These are phyloP conservation scores for Ptychadena robeensis DNA, from an alignment of 2,797 vertebrate species.

Conservation along the genomic window DNA sequence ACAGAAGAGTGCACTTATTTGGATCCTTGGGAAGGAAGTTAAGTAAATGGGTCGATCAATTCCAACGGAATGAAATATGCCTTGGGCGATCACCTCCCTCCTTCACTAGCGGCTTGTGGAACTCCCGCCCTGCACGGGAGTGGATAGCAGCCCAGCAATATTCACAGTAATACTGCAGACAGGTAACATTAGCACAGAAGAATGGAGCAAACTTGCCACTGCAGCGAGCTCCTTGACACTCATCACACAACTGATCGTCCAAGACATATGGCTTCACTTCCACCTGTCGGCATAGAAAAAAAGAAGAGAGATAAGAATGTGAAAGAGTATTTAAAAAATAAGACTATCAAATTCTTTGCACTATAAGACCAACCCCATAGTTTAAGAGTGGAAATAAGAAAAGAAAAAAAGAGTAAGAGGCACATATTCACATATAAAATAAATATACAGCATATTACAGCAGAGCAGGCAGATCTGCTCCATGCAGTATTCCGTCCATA, in stretches of 20 bases:
- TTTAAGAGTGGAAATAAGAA: no score
- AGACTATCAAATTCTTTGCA: no score
- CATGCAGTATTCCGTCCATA: no score
- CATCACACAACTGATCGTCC: constrained; percentile 99
- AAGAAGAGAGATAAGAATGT: background rate
- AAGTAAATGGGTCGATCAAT: constrained; percentile 81
- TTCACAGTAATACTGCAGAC: constrained; percentile 99
- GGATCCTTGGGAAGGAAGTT: constrained; percentile 79
- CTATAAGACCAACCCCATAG: no score
- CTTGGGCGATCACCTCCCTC: constrained; percentile 98
- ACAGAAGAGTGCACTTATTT: constrained; percentile 99
- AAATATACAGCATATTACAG: no score
- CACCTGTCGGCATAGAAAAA: constrained; percentile 81
- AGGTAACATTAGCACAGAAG: constrained; percentile 99
- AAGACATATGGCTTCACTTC: constrained; percentile 99
- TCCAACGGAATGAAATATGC: constrained; percentile 99
- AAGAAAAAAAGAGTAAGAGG: no score
- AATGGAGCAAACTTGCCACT: constrained; percentile 98
- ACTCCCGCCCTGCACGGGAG: constrained; percentile 95
- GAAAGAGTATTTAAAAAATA: background rate
- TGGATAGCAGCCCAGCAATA: constrained; percentile 99
- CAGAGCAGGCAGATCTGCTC: no score
- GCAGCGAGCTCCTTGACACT: constrained; percentile 98
- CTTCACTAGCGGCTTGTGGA: constrained; percentile 99
- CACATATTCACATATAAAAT: no score